A percentile compares a stretch with the other conserved stretches of the same genome.
Conservation (phyloP, 2,797 vertebrate genomes). For the Peromyscus melanophrys region DNA sequence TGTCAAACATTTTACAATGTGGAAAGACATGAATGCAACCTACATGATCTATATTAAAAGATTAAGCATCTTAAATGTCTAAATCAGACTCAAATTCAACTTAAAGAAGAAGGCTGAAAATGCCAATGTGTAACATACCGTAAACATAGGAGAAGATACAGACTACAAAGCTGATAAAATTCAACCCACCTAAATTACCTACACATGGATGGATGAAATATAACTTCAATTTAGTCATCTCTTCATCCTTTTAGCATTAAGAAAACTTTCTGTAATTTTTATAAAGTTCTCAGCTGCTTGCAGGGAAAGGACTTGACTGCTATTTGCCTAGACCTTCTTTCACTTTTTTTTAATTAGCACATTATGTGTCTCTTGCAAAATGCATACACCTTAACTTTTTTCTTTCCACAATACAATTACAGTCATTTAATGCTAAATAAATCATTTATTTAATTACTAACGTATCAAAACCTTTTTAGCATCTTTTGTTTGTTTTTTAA, state of each 20-base stretch:
- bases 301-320: not conserved
- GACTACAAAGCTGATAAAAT: not conserved
- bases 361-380: not conserved
- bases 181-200: not conserved
- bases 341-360: not conserved
- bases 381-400: not conserved
- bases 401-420: not conserved
- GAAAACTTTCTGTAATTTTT: not conserved
- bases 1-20: not conserved
- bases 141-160: not conserved
- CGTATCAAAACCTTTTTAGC: not conserved
- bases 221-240: not conserved
- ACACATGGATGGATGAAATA: not conserved
- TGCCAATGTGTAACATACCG: not conserved
- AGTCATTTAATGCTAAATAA: not conserved
- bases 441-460: not conserved
- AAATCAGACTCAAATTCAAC: not conserved
- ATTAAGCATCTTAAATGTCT: not conserved
- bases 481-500: not conserved
- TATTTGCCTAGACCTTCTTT: not conserved
- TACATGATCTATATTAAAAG: not conserved
- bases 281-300: not conserved
- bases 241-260: slow-evolving; percentile 8
- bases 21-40: not conserved
- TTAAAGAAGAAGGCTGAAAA: not conserved